Conservation (phyloP, 2,113 vertebrate genomes). For the Sorex fumeus region DNA sequence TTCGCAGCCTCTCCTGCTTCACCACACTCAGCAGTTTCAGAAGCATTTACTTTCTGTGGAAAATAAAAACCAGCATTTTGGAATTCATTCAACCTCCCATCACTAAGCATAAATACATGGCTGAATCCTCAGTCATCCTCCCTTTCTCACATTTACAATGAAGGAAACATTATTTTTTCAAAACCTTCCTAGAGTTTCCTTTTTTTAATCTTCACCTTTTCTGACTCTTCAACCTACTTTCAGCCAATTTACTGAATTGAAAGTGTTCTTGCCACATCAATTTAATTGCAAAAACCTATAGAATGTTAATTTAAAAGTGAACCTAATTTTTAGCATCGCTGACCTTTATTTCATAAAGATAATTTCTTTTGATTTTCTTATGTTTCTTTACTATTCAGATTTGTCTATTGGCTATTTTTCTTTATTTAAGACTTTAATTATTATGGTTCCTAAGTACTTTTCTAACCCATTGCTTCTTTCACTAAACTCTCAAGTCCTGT, state of each 20-base stretch:
- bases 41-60: conserved; percentile 36
- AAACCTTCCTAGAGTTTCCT: background rate
- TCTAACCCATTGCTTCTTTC: background rate
- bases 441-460: background rate
- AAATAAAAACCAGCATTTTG: conserved; percentile 62
- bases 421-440: background rate
- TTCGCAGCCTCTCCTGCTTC: background rate
- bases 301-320: background rate
- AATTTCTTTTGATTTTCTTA: background rate
- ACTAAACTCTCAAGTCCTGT: background rate
- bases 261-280: background rate
- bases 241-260: background rate
- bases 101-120: conserved; percentile 46
- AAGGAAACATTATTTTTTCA: conserved; percentile 24
- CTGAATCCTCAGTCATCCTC: background rate
- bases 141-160: conserved; percentile 27
- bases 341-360: background rate
- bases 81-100: conserved; percentile 29
- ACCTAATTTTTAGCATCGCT: background rate
- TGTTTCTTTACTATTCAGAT: background rate
- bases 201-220: background rate
- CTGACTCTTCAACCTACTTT: background rate
- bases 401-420: background rate
- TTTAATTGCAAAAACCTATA: background rate
- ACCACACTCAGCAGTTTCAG: conserved; percentile 12